Base-by-base conservation (phyloP, 1,140 invertebrate species). In the Tetragonula clypearis region DNA sequence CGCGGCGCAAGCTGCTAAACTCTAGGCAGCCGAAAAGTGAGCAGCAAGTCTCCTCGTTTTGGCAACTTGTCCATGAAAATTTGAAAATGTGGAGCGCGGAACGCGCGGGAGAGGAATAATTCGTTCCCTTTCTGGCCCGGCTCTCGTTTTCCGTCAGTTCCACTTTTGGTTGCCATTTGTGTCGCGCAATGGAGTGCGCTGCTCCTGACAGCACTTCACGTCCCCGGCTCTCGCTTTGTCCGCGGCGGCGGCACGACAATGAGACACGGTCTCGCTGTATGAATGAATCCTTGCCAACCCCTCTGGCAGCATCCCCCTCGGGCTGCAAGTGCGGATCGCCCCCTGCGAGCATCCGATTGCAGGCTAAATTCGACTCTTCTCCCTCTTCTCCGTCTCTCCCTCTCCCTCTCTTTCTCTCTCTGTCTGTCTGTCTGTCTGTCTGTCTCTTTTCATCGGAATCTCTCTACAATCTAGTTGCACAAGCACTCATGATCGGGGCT, bases 131-230 rank as follows among this genome's bases (percentile, higher is more conserved):
- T 87, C 65, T 35, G 84, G 66, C 21, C 69, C 41, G 77, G 71
- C 78, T 69, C 84, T 79, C 79, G 76, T 79, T 86, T 83, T 86
- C 75, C 77, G 65, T 79, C 81, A 82, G 78, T 69, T 82, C 78
- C 88, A 89, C 88, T 90, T 90, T 90, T 82, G 85, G 88, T 90
- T 90, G 88, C 85, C 88, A 89, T 90, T 90, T 89, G 88, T 90
- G 85, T 89, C 88, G 88, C 78, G 88, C 88, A 85, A 90, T 89
- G 82, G 88, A 90, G 88, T 82, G 85, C 88, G 86, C 85, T 90
- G 88, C 85, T 90, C 60, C 85, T 90, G 88, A 90, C 88, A 90
- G 88, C 88, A 86, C 87, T 89, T 84, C 84, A 81, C 81, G 30
- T 79, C 75, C 85, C 88, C 88, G 65, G 81, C 85, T 74, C 72